Percentiles rank a stretch among this genome's conserved stretches.
Evolutionary conservation across 2,797 vertebrate genomes (phyloP).

Genomic region (Myiothlypis coronata): DNA sequence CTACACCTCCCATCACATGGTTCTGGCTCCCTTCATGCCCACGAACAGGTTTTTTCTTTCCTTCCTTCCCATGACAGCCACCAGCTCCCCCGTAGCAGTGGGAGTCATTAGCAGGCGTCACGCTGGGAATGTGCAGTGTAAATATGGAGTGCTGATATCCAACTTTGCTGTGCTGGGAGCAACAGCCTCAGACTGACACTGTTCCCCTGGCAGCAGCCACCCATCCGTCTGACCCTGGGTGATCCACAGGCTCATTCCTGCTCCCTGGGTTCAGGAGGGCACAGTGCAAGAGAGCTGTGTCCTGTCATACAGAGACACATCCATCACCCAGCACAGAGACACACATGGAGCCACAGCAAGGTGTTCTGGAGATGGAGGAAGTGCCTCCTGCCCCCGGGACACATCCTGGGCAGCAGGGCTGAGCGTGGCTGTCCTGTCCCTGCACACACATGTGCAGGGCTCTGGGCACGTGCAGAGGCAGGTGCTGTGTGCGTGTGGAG

Average conservation of each 20-base stretch:
- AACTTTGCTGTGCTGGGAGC: rapidly evolving
- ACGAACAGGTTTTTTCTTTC: background rate
- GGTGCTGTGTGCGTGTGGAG: background rate
- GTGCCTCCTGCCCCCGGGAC: background rate
- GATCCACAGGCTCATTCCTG: background rate
- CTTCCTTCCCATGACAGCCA: background rate
- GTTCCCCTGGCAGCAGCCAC: background rate
- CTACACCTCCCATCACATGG: rapidly evolving
- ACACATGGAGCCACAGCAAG: rapidly evolving
- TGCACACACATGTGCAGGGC: rapidly evolving
- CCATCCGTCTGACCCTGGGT: background rate
- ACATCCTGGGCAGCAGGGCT: background rate
- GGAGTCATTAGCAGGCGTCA: background rate
- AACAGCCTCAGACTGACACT: rapidly evolving
- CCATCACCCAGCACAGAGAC: background rate
- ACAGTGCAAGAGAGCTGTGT: background rate
- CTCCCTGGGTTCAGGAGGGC: background rate
- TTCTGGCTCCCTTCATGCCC: background rate
- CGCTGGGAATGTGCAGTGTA: background rate
- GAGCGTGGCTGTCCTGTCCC: background rate
- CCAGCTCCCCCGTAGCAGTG: background rate
- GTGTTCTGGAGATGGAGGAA: background rate
- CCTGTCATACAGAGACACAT: rapidly evolving
- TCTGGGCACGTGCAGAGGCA: background rate
- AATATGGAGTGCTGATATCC: background rate